Evolutionary conservation across 2,888 invertebrate genomes (phyloP).

Genomic region (Apotomis capreana): DNA sequence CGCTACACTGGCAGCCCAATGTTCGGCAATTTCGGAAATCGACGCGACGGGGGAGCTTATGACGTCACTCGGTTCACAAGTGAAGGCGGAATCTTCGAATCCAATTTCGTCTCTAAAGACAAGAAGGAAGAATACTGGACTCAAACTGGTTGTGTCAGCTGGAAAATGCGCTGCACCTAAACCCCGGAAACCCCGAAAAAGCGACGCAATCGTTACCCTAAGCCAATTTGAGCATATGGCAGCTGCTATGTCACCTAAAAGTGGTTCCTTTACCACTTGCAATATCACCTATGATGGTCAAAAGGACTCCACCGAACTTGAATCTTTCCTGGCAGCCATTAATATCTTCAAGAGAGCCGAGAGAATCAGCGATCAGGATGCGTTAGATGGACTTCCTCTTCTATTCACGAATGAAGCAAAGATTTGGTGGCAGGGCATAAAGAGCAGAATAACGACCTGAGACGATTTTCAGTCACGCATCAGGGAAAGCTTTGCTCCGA

Average conservation of each 20-base stretch:
- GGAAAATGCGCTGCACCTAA: slow-evolving; percentile 1
- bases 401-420: no score
- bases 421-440: no score
- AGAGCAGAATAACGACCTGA: no score
- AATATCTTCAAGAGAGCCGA: slow-evolving; percentile 26
- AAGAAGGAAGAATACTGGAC: neutral
- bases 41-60: neutral
- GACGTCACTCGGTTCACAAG: neutral
- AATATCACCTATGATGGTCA: neutral
- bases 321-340: slow-evolving; percentile 27
- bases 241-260: neutral
- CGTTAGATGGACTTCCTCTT: no score
- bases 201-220: neutral
- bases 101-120: neutral
- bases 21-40: neutral
- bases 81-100: neutral
- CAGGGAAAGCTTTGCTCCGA: no score
- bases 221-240: neutral
- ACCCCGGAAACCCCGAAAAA: slow-evolving; percentile 1
- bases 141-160: slow-evolving; percentile 1
- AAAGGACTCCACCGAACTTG: neutral
- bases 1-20: slow-evolving; percentile 2
- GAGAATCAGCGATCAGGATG: no score
- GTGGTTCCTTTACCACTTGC: neutral
- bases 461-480: no score